Evolutionary conservation across 2,113 vertebrate genomes (phyloP).

Genomic region (Zosterops japonicus): DNA sequence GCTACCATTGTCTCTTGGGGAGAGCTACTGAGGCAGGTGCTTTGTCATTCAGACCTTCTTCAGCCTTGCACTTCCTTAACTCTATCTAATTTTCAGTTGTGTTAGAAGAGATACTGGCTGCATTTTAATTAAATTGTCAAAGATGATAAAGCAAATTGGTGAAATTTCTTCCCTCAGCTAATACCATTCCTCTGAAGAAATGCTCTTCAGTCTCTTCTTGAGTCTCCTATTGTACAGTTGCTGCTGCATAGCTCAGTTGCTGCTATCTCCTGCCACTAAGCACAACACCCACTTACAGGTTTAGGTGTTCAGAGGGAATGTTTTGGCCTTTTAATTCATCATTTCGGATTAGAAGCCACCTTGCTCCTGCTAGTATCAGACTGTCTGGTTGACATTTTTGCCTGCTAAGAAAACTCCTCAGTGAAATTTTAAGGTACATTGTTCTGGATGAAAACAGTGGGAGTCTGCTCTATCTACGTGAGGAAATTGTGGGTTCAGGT

Average conservation of each 20-base stretch:
- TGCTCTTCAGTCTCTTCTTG: conserved; percentile 17
- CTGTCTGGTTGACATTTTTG: background rate
- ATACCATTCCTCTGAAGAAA: conserved; percentile 33
- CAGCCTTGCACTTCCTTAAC: background rate
- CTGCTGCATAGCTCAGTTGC: conserved; percentile 13
- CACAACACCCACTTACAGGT: background rate
- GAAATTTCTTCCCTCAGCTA: conserved; percentile 21
- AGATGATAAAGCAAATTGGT: conserved; percentile 34
- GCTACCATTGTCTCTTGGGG: conserved; percentile 37
- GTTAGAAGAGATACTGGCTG: conserved; percentile 10
- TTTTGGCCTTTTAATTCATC: background rate
- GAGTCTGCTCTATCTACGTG: background rate
- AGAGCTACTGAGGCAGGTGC: background rate
- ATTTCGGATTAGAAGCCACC: background rate
- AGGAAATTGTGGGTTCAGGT: background rate
- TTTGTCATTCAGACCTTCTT: conserved; percentile 48
- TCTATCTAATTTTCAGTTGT: background rate
- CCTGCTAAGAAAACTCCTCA: background rate
- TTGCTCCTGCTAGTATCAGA: background rate
- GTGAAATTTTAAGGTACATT: background rate
- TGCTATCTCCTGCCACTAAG: background rate
- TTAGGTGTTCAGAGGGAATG: conserved; percentile 16
- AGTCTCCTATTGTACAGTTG: conserved; percentile 23
- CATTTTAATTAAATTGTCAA: conserved; percentile 48
- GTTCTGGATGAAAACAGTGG: background rate